These are phyloP conservation scores for Hemiscyllium ocellatum DNA, from an alignment of 2,113 vertebrate species.

Conservation along the genomic window DNA sequence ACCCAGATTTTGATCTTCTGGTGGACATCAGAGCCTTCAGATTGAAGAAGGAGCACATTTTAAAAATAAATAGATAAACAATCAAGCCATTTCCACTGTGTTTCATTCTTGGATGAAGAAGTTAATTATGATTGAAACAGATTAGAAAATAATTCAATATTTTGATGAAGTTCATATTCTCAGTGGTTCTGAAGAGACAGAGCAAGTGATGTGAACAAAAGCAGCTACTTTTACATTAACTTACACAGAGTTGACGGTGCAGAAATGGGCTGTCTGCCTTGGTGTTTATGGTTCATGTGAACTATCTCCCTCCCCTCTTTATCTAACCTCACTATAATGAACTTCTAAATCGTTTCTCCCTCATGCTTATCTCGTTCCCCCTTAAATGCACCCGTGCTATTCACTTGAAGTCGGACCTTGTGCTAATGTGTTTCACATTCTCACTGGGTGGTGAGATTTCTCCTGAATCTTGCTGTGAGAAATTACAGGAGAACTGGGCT, in stretches of 20 bases:
- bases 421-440: not conserved
- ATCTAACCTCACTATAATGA: not conserved
- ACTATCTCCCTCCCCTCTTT: not conserved
- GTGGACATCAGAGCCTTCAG: not conserved
- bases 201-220: not conserved
- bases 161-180: not conserved
- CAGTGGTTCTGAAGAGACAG: not conserved
- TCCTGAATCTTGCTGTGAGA: not conserved
- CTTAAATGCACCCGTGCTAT: not conserved
- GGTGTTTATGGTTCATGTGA: not conserved
- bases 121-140: not conserved
- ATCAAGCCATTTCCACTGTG: not conserved
- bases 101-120: not conserved
- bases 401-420: not conserved
- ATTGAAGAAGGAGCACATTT: not conserved
- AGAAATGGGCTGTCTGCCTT: no score
- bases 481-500: not conserved
- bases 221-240: not conserved
- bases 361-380: not conserved
- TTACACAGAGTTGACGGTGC: not conserved
- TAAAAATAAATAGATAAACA: not conserved
- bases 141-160: not conserved
- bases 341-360: not conserved
- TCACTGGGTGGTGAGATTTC: not conserved
- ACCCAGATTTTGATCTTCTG: not conserved